Conservation (phyloP, 2,113 vertebrate genomes). For the Hystrix cristata region DNA sequence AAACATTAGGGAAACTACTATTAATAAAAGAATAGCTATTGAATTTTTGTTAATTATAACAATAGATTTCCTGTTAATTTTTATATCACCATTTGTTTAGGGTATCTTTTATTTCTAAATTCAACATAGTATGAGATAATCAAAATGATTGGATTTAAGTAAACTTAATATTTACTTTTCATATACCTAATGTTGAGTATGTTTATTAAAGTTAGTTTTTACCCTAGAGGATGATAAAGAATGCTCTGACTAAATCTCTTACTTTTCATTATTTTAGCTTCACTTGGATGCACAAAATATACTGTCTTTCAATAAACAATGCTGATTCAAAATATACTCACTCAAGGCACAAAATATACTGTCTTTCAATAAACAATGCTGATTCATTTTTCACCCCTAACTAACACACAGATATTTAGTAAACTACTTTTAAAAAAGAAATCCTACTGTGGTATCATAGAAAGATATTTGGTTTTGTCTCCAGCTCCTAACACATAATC, state of each 20-base stretch:
- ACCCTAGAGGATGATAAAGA: not conserved
- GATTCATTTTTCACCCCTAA: conserved; percentile 6
- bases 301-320: not conserved
- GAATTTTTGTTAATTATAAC: not conserved
- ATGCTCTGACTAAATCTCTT: not conserved
- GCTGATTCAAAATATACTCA: too few relatives aligned
- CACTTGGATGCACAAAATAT: not conserved
- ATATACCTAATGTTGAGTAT: not conserved
- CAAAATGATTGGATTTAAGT: not conserved
- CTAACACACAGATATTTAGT: not conserved
- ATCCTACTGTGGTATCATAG: not conserved
- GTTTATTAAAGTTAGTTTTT: not conserved
- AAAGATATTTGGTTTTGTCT: not conserved
- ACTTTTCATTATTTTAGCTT: conserved; percentile 27
- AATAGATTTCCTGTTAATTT: conserved; percentile 39
- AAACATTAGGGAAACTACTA: conserved; percentile 51
- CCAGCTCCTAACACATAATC: not conserved
- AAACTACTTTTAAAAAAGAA: not conserved
- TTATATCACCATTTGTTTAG: not conserved
- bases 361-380: not conserved
- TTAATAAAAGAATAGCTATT: not conserved
- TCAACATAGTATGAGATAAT: not conserved
- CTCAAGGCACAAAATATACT: not conserved
- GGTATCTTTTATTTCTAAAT: conserved; percentile 36
- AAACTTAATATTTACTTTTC: conserved; percentile 8